Evolutionary conservation across 92 coral and sea anemone genomes (phyloP).

Genomic region (Zoanthus gigantus): DNA sequence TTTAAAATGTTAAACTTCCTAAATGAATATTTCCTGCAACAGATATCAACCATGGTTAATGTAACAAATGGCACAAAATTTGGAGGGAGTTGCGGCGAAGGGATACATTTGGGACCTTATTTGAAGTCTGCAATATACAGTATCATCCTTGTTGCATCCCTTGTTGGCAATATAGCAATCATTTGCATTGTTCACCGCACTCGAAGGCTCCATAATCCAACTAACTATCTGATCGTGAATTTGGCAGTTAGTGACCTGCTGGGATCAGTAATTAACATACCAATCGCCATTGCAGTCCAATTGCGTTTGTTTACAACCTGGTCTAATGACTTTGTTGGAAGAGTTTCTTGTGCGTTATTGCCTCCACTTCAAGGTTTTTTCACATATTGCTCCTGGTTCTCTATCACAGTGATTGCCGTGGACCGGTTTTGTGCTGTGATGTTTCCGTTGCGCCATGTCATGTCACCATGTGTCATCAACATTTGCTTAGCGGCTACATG

Average conservation of each 20-base stretch:
- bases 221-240: slow-evolving; percentile 72
- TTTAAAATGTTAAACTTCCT: neutral
- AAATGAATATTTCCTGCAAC: neutral
- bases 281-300: slow-evolving; percentile 61
- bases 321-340: slow-evolving; percentile 68
- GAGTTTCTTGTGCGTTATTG: slow-evolving; percentile 60
- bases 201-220: slow-evolving; percentile 72
- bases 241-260: slow-evolving; percentile 80
- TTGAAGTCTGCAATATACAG: slow-evolving; percentile 64
- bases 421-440: slow-evolving; percentile 89
- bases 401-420: slow-evolving; percentile 86
- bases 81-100: neutral
- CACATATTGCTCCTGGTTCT: slow-evolving; percentile 81
- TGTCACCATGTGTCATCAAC: slow-evolving; percentile 67
- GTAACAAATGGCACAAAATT: neutral
- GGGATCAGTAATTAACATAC: slow-evolving; percentile 65
- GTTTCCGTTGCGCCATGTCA: slow-evolving; percentile 76
- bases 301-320: slow-evolving; percentile 57
- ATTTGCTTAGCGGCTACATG: slow-evolving; percentile 72
- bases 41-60: neutral
- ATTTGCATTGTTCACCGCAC: slow-evolving; percentile 61
- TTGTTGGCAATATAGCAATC: slow-evolving; percentile 71
- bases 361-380: slow-evolving; percentile 72
- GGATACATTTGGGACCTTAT: neutral
- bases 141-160: slow-evolving; percentile 57